These are phyloP conservation scores for Oxygymnocypris stewartii DNA, from an alignment of 2,113 vertebrate species.

Conservation along the genomic window DNA sequence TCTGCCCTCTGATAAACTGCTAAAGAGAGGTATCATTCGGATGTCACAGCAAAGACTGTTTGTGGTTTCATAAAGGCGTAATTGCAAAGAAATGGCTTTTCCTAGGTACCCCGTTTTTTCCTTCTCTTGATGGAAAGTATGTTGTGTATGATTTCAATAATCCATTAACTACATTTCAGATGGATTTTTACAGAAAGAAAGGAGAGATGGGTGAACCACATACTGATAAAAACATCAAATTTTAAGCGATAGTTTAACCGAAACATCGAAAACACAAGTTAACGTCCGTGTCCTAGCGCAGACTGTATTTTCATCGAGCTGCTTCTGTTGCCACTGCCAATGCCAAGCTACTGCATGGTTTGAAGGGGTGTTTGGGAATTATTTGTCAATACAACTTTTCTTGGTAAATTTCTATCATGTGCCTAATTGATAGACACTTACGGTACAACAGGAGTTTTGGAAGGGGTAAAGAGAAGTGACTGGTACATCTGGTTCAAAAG, in stretches of 20 bases:
- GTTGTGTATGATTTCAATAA: background rate
- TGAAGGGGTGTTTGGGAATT: slow-evolving; percentile 45
- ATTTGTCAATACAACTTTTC: slow-evolving; percentile 44
- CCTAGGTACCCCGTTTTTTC: slow-evolving; percentile 14
- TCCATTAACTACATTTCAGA: background rate
- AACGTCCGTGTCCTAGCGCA: slow-evolving; percentile 21
- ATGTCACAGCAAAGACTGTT: slow-evolving; percentile 29
- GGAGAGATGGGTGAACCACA: slow-evolving; percentile 4
- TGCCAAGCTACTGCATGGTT: slow-evolving; percentile 41
- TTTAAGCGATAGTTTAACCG: slow-evolving; percentile 36
- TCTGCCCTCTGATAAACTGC: slow-evolving; percentile 10
- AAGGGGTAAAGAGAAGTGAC: slow-evolving; percentile 30
- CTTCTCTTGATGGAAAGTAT: slow-evolving; percentile 9
- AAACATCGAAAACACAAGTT: slow-evolving; percentile 39
- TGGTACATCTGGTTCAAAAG: slow-evolving; percentile 36
- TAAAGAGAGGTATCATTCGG: slow-evolving; percentile 28
- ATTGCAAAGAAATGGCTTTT: slow-evolving; percentile 40
- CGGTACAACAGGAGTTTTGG: slow-evolving; percentile 27
- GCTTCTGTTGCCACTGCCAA: slow-evolving; percentile 26
- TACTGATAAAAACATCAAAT: slow-evolving; percentile 44
- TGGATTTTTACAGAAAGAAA: background rate
- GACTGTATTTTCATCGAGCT: background rate
- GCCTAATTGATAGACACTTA: slow-evolving; percentile 4
- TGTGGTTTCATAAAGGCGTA: slow-evolving; percentile 43
- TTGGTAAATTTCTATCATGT: slow-evolving; percentile 38